Conservation (phyloP, 2,113 vertebrate species). For the Parotia lawesii region DNA sequence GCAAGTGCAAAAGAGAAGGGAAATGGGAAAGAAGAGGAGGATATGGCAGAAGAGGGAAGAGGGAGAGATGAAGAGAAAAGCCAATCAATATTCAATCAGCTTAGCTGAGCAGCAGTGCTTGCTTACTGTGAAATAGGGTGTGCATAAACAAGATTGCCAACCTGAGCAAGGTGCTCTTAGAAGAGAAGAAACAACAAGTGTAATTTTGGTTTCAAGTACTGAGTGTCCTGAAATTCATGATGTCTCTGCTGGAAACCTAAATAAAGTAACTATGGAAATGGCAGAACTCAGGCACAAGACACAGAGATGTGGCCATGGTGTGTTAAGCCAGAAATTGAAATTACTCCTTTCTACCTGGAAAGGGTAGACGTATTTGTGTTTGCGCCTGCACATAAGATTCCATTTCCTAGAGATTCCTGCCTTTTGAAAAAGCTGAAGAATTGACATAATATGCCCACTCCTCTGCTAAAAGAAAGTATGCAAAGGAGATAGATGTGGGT, state of each 20-base stretch:
- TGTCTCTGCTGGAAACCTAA: background rate
- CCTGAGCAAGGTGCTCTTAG: background rate
- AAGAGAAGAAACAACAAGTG: background rate
- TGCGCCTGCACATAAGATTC: background rate
- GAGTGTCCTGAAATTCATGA: background rate
- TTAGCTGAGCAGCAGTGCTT: background rate
- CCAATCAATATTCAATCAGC: background rate
- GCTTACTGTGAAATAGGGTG: background rate
- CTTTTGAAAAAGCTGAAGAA: constrained; percentile 13
- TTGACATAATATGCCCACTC: background rate
- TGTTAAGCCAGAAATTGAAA: background rate
- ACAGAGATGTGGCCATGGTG: background rate
- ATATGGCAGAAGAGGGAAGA: background rate
- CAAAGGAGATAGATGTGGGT: background rate
- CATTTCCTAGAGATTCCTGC: background rate
- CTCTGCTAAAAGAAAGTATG: constrained; percentile 6
- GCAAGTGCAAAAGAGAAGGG: background rate
- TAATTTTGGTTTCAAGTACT: background rate
- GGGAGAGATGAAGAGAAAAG: background rate
- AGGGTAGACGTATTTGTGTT: background rate
- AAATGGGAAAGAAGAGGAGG: background rate
- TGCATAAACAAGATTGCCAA: background rate
- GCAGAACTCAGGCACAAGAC: background rate
- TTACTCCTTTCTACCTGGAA: background rate
- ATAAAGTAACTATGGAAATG: background rate